Evolutionary conservation across 2,113 vertebrate genomes (phyloP), one percentile per base, ranked within the genome.

Genomic region (Nycticryphes semicollaris): DNA sequence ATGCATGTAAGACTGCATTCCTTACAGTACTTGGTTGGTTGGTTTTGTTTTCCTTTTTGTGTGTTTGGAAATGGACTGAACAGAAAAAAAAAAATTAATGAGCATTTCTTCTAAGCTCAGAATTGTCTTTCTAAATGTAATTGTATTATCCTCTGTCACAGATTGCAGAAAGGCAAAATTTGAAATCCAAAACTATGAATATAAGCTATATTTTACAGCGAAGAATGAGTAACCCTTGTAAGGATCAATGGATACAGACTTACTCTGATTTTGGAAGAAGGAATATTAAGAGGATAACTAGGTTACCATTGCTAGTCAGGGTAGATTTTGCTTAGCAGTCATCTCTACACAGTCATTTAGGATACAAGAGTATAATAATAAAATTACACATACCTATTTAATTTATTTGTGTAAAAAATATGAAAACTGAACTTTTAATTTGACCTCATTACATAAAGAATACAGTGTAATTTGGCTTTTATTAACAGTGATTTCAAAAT

Each of bases 1-100:
- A 13, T 72, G 3, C 0, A 9, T 31, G 6, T 25, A 50, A 75
- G 35, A 50, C 6, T 62, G 3, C 2, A 22, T 67, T 57, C 2
- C 8, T 84, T 33, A 50, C 3, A 50, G 4, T 48, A 10, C 24
- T 73, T 30, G 1, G 14, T 53, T 64, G 1, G 0, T 54, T 60
- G 12, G 2, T 10, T 80, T 81, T 31, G 1, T 47, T 72, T 50
- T 67, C 2, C 53, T 63, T 78, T 25, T 37, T 83, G 31, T 73
- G 3, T 87, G 20, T 51, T 84, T 69, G 19, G 7, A 53, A 76
- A 80, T 57, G 3, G 3, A 47, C 35, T 57, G 48, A 84, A 79
- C 10, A 37, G 6, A 31, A 3, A 21, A 68, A 76, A 54, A 41
- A 12, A n/a, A n/a, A 2, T 15, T 5, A 60, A 70, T 30, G 3